Conservation (phyloP, 2,888 invertebrate genomes). For the Ceriagrion tenellum region DNA sequence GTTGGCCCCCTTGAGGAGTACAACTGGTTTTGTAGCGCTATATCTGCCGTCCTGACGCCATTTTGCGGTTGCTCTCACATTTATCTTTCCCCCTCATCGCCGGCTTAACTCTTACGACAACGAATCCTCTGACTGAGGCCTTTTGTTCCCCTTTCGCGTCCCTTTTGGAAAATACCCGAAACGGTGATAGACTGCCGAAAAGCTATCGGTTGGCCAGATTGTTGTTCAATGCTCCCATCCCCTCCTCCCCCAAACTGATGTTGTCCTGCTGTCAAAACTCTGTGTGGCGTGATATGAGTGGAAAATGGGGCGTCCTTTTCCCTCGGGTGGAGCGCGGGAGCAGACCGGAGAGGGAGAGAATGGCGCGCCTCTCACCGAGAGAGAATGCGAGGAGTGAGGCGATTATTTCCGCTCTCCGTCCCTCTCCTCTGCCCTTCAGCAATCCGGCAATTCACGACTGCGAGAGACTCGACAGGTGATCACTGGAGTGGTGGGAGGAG, state of each 20-base stretch:
- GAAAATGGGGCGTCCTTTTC: neutral
- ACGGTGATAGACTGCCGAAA: constrained; percentile 46
- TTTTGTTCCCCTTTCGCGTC: neutral
- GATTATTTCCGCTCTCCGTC: constrained; percentile 30
- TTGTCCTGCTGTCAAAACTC: constrained; percentile 59
- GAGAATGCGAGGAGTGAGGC: neutral
- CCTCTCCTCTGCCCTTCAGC: neutral
- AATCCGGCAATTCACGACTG: constrained; percentile 41
- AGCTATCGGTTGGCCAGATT: constrained; percentile 62
- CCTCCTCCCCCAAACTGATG: neutral
- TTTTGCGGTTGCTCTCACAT: neutral
- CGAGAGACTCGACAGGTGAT: constrained; percentile 57
- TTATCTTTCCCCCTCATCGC: neutral
- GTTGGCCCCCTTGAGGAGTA: neutral
- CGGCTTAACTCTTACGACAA: neutral
- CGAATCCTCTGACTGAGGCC: neutral
- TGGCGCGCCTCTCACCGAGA: neutral
- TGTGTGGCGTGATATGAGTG: constrained; percentile 32
- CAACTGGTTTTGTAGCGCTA: neutral
- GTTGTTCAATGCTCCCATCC: constrained; percentile 36
- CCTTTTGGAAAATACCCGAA: neutral
- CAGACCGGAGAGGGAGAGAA: neutral
- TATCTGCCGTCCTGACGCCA: neutral
- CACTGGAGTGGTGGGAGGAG: neutral
- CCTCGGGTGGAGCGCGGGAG: neutral